A percentile compares a stretch with the other conserved stretches of the same genome.
Evolutionary conservation across 30 jellyfish, hydroid and myxozoan genomes (phyloP).

Genomic region (Aurelia sp.): DNA sequence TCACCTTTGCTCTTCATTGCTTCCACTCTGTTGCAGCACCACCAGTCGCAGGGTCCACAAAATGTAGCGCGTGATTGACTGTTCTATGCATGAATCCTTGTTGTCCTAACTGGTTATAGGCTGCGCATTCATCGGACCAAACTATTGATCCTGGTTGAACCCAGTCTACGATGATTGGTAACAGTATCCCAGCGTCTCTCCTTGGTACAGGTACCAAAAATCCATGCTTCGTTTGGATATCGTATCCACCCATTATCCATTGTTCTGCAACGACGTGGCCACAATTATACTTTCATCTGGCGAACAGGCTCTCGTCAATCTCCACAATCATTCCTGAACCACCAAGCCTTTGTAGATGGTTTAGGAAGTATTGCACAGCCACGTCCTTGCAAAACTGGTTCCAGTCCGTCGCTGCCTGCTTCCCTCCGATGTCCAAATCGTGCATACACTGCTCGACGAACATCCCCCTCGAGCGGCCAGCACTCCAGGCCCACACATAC

Average conservation of each 20-base stretch:
- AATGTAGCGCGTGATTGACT: slow-evolving; percentile 38
- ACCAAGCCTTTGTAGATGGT: slow-evolving; percentile 32
- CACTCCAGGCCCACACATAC: too few relatives aligned
- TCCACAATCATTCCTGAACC: slow-evolving; percentile 42
- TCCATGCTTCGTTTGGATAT: slow-evolving; percentile 37
- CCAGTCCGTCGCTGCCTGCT: slow-evolving; percentile 29
- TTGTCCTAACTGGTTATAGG: slow-evolving; percentile 30
- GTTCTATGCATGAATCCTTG: slow-evolving; percentile 39
- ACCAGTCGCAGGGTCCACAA: slow-evolving; percentile 51
- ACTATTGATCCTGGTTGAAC: not conserved
- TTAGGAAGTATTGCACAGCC: slow-evolving; percentile 16
- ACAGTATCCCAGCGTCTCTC: slow-evolving; percentile 53
- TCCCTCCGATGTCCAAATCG: slow-evolving; percentile 26
- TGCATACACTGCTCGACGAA: slow-evolving; percentile 21
- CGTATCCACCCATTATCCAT: not conserved
- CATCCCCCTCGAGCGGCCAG: slow-evolving; percentile 42
- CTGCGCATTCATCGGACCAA: slow-evolving; percentile 58
- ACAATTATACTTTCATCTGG: slow-evolving; percentile 48
- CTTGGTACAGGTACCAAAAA: slow-evolving; percentile 63
- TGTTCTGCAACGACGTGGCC: slow-evolving; percentile 44
- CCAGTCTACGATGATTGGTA: slow-evolving; percentile 30
- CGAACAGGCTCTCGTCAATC: slow-evolving; percentile 39
- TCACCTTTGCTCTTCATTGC: not conserved
- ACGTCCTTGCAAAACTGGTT: slow-evolving; percentile 37
- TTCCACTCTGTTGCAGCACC: slow-evolving; percentile 33